A percentile compares a stretch with the other conserved stretches of the same genome.
These are phyloP conservation scores for Plagiodera versicolora DNA, from an alignment of 2,888 invertebrate species.

Conservation along the genomic window DNA sequence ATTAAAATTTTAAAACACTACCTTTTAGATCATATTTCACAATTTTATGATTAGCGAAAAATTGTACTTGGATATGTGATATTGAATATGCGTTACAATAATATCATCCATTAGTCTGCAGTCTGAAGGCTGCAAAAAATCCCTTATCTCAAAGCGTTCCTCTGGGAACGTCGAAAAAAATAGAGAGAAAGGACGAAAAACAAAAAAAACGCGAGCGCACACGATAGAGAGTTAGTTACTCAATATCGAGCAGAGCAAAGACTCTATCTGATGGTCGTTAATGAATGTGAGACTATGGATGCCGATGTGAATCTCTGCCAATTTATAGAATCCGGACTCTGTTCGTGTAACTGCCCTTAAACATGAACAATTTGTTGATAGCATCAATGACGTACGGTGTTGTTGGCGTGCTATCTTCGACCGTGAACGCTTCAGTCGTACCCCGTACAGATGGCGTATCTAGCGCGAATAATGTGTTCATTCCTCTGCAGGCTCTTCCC, in stretches of 20 bases:
- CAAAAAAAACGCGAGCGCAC: background rate
- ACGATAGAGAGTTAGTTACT: conserved; percentile 38
- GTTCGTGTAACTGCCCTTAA: conserved; percentile 44
- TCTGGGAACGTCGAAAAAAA: no score
- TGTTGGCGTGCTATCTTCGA: conserved; percentile 9
- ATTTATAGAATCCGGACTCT: conserved; percentile 46
- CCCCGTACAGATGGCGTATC: background rate
- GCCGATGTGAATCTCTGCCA: conserved; percentile 46
- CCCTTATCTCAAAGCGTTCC: no score
- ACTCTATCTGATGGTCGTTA: conserved; percentile 49
- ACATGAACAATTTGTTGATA: conserved; percentile 49
- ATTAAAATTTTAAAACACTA: no score
- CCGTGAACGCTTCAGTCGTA: background rate
- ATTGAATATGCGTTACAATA: no score
- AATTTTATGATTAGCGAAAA: no score
- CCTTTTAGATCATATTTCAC: no score
- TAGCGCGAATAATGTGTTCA: conserved; percentile 13
- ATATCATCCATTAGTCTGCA: no score
- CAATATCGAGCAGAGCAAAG: conserved; percentile 34
- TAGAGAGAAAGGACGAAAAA: no score
- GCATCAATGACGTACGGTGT: conserved; percentile 36
- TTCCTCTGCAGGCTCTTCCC: background rate
- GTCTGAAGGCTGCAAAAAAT: no score
- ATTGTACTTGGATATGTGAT: no score
- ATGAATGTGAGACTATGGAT: conserved; percentile 48